phyloP scores from a whole-genome alignment of 2,113 vertebrate species.

The Miniopterus natalensis region DNA sequence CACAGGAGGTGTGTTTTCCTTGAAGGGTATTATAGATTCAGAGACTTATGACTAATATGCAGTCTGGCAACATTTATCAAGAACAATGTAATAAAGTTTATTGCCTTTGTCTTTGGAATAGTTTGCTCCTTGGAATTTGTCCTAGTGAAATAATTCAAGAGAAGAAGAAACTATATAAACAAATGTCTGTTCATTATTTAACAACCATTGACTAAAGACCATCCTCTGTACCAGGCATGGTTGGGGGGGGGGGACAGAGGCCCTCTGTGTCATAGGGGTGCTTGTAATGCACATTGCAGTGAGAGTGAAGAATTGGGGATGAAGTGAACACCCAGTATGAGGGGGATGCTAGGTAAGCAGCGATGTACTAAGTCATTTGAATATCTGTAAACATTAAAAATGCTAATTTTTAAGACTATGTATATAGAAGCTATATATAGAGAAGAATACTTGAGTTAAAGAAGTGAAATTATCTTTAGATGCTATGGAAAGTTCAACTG shows the following conservation, averaged over 20 bases:
- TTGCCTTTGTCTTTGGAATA: slow-evolving; percentile 49
- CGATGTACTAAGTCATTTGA: background rate
- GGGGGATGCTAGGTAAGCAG: background rate
- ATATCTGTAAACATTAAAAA: slow-evolving; percentile 17
- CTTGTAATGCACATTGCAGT: background rate
- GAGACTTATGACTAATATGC: background rate
- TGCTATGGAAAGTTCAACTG: background rate
- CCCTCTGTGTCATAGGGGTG: background rate
- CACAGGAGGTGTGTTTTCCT: background rate
- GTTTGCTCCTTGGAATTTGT: slow-evolving; percentile 50
- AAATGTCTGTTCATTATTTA: slow-evolving; percentile 57
- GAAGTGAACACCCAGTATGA: background rate
- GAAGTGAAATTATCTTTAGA: background rate
- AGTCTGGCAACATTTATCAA: background rate
- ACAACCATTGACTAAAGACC: background rate
- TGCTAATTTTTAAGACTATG: background rate
- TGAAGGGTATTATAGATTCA: background rate
- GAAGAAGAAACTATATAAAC: background rate
- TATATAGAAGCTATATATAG: background rate
- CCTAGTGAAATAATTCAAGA: slow-evolving; percentile 43
- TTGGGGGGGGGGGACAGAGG: background rate
- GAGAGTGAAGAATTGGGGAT: slow-evolving; percentile 28
- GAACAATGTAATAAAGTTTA: background rate
- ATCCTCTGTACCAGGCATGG: background rate
- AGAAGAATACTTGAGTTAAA: slow-evolving; percentile 18